Percentiles rank a stretch among this genome's conserved stretches.
phyloP scores from a whole-genome alignment of 2,113 vertebrate species.

The Alosa alosa region DNA sequence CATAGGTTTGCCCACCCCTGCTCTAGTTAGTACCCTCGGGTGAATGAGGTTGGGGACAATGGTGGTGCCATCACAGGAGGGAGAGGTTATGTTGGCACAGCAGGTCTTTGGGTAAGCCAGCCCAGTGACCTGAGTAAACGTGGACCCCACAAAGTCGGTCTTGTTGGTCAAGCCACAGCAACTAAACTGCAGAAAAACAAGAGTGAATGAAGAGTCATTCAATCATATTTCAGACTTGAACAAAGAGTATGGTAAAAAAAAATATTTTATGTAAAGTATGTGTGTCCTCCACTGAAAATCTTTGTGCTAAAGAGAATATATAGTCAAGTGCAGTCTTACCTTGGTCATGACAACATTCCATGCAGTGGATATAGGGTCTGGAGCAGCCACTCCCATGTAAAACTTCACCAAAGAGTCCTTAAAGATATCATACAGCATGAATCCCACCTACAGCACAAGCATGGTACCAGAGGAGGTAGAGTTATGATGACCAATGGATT shows the following conservation, averaged over 20 bases:
- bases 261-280: not conserved
- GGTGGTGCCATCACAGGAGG: not conserved
- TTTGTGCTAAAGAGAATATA: not conserved
- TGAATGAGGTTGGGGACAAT: slow-evolving; percentile 14
- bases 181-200: slow-evolving; percentile 38
- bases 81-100: not conserved
- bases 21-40: slow-evolving; percentile 30
- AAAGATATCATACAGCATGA: slow-evolving; percentile 28
- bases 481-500: not conserved
- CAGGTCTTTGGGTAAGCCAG: slow-evolving; percentile 43
- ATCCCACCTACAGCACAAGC: slow-evolving; percentile 28
- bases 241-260: not conserved
- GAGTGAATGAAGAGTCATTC: not conserved
- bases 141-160: slow-evolving; percentile 47
- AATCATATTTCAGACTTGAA: not conserved
- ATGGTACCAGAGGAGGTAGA: too few relatives aligned
- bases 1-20: too few relatives aligned
- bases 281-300: not conserved
- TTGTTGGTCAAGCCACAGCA: slow-evolving; percentile 47
- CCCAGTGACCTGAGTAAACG: slow-evolving; percentile 24
- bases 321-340: not conserved
- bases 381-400: slow-evolving; percentile 29
- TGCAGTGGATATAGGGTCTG: slow-evolving; percentile 25
- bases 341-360: slow-evolving; percentile 46
- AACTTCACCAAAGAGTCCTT: slow-evolving; percentile 26